Evolutionary conservation across 2,797 vertebrate species (phyloP), one percentile per base, ranked within the genome.

Genomic region (Urocyon cinereoargenteus): DNA sequence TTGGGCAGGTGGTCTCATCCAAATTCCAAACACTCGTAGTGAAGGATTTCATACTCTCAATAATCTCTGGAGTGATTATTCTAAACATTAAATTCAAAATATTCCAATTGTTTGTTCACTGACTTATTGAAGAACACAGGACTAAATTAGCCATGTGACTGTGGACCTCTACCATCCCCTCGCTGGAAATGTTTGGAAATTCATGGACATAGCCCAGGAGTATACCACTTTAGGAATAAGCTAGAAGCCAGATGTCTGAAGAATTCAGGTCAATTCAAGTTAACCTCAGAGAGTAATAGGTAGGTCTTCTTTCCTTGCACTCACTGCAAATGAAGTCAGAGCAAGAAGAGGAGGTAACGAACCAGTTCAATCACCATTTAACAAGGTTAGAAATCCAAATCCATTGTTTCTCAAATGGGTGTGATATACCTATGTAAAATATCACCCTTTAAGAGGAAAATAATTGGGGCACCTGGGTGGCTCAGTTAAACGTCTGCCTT

Each of bases 81-180:
- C 55, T 96, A 88, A 96, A 93, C 26, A 81, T 68, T 70, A 81
- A 86, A 94, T 26, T 85, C n/a, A 31, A 90, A 94, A 86, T 57
- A 89, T 86, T 62, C 31, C 26, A 51, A 70, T 28, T 68, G n/a
- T 49, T 82, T 64, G 10, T 45, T 86, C 72, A 84, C 73, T 18
- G 91, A 89, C 15, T 89, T 66, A 91, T 0, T 92, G 45, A 89
- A 89, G 62, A 59, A 85, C 77, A 81, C 34, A 86, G 40, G 72
- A 66, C 21, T 70, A 49, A 51, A 18, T 70, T 81, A 93, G 45
- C 4, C 70, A 51, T 2, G n/a, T 77, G 53, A 88, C 3, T 68
- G 11, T 1, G 88, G 31, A 70, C 24, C 64, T 57, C 64, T 73
- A 86, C 66, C 53, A 86, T 28, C 75, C 64, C 81, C 51, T 53